Percentiles rank a stretch among this genome's conserved stretches.
phyloP scores from a whole-genome alignment of 2,113 vertebrate species.

The Sardina pilchardus region DNA sequence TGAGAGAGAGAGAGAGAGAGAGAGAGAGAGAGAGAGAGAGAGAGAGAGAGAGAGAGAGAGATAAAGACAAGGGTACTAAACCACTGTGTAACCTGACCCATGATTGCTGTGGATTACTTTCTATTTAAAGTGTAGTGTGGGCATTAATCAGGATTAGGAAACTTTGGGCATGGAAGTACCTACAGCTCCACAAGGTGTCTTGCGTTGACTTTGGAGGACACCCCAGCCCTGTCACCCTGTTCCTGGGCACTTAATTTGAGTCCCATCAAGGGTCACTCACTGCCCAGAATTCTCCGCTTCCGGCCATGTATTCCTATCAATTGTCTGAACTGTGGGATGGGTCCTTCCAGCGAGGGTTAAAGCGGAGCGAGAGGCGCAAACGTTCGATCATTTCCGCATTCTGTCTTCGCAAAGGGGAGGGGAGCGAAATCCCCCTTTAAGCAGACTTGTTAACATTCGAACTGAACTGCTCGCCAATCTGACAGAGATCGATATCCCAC shows the following conservation, averaged over 20 bases:
- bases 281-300: not conserved
- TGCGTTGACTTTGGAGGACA: not conserved
- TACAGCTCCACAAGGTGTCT: not conserved
- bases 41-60: not conserved
- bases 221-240: not conserved
- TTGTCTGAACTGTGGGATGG: not conserved
- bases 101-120: slow-evolving; percentile 43
- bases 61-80: not conserved
- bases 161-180: slow-evolving; percentile 24
- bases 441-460: no score
- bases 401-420: no score
- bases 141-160: slow-evolving; percentile 48
- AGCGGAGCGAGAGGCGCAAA: no score
- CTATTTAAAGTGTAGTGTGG: slow-evolving; percentile 45
- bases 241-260: not conserved
- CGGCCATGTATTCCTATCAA: no score
- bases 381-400: no score
- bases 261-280: not conserved
- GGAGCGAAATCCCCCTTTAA: no score
- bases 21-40: not conserved
- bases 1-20: not conserved
- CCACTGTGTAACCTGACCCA: slow-evolving; percentile 24
- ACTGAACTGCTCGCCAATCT: no score
- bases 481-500: no score
- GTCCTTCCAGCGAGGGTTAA: no score